Percentiles rank a stretch among this genome's conserved stretches.
Evolutionary conservation across 2,797 vertebrate species (phyloP).

Genomic region (Dallia pectoralis): DNA sequence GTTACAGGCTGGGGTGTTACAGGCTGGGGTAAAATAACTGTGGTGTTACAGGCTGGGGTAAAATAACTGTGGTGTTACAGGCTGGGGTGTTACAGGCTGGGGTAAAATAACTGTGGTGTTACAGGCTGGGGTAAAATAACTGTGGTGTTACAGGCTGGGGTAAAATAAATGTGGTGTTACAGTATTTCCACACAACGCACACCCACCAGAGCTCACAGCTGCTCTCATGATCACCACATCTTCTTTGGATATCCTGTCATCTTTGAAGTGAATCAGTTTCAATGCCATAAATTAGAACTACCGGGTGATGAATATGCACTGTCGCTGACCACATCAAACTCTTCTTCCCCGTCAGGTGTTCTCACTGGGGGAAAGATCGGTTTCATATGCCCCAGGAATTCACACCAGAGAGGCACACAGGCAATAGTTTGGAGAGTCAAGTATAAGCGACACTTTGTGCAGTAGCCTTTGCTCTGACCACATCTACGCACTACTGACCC

Average conservation of each 20-base stretch:
- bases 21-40: conserved; percentile 41
- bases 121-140: conserved; percentile 38
- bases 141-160: conserved; percentile 21
- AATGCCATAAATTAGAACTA: conserved; percentile 25
- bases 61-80: conserved; percentile 34
- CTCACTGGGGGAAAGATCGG: neutral
- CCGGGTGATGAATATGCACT: conserved; percentile 1
- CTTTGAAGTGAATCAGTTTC: conserved; percentile 27
- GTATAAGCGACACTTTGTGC: conserved; percentile 9
- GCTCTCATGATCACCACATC: conserved; percentile 15
- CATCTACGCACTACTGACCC: neutral
- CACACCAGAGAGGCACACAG: neutral
- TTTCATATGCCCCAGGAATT: conserved; percentile 12
- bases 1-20: no score
- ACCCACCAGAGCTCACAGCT: conserved; percentile 15
- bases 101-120: conserved; percentile 33
- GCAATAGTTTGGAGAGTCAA: neutral
- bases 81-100: no score
- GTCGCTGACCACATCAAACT: conserved; percentile 2
- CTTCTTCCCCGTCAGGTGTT: conserved; percentile 10
- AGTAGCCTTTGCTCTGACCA: neutral
- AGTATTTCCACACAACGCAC: conserved; percentile 26
- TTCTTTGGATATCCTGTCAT: conserved; percentile 30
- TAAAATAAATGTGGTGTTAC: conserved; percentile 34
- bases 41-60: conserved; percentile 16